A percentile compares a stretch with the other conserved stretches of the same genome.
Conservation (phyloP, 2,797 vertebrate species). For the Arnoldichthys spilopterus region DNA sequence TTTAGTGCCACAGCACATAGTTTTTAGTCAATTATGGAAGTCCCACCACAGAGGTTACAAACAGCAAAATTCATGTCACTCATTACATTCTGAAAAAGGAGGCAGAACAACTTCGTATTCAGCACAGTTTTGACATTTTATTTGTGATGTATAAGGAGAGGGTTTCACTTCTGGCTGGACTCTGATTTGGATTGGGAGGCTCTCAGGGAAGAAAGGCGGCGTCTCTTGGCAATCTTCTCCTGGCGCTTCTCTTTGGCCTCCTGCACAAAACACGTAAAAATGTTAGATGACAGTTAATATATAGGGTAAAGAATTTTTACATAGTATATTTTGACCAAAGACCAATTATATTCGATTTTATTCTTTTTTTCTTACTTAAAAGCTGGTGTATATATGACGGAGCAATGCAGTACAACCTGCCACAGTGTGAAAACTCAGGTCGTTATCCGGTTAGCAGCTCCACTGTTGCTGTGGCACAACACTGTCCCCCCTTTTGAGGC, state of each 20-base stretch:
- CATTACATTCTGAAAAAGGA: slow-evolving; percentile 5
- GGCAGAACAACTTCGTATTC: slow-evolving; percentile 24
- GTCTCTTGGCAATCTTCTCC: slow-evolving; percentile 97
- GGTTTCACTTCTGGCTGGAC: slow-evolving; percentile 94
- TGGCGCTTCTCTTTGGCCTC: slow-evolving; percentile 98
- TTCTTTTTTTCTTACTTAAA: too few relatives aligned
- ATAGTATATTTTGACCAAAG: too few relatives aligned
- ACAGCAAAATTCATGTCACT: too few relatives aligned
- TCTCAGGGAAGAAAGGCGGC: slow-evolving; percentile 94
- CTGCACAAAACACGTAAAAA: slow-evolving; percentile 70
- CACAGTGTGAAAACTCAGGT: slow-evolving; percentile 25
- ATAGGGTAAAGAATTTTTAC: too few relatives aligned
- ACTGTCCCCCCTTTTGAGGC: slow-evolving; percentile 79
- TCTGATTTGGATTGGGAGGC: slow-evolving; percentile 98
- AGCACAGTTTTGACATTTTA: slow-evolving; percentile 63
- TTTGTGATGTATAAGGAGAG: slow-evolving; percentile 59
- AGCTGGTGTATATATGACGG: slow-evolving; percentile 36
- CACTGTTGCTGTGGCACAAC: slow-evolving; percentile 78
- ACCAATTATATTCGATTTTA: too few relatives aligned
- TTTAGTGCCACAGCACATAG: too few relatives aligned
- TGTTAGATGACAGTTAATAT: too few relatives aligned
- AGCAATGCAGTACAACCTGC: slow-evolving; percentile 60
- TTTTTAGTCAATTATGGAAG: too few relatives aligned
- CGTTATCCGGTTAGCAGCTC: slow-evolving; percentile 67
- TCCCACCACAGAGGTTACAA: too few relatives aligned